Evolutionary conservation across 2,888 invertebrate species (phyloP), one percentile per base, ranked within the genome.

Genomic region (Latrodectus hesperus): DNA sequence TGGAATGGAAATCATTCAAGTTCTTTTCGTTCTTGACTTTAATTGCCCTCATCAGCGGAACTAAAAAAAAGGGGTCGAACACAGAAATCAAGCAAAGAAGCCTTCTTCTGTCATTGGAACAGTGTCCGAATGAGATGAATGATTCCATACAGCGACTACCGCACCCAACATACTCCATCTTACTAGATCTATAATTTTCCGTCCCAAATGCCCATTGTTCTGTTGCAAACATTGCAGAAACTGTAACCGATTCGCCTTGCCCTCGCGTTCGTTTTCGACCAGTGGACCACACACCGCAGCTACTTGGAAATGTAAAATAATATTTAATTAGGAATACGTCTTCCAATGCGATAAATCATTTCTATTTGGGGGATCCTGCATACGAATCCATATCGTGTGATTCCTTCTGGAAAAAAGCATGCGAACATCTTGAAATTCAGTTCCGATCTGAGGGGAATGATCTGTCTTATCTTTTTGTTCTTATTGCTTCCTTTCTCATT

Each of bases 31-130:
- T n/a, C 60, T 38, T 38, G 72, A 80, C 52, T 80, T 80, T 80
- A 80, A 80, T 80, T 71, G 51, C 71, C n/a, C 64, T 51, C 64
- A 80, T 80, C 72, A 80, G 52, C 71, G 6, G 22, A 67, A 26
- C 22, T 22, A 67, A 22, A 26, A 22, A 68, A 68, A 12, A 68
- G 68, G 12, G 68, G 38, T 68, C 11, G 68, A 14, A 22, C 22
- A 68, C 68, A 9, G 49, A 17, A 49, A 67, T 10, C 17, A 16
- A 26, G 16, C 53, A 51, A 4, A 14, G 8, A 17, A 53, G 10
- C 2, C 17, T 67, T 5, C 49, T n/a, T 55, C 38, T 38, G 64
- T 64, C 16, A 65, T 64, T 65, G 1, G n/a, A 49, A 75, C n/a
- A 10, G 38, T 51, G 52, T n/a, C 51, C 22, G 17, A 72, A 49